Evolutionary conservation across 2,888 invertebrate genomes (phyloP).

Genomic region (Saturnia pavonia): DNA sequence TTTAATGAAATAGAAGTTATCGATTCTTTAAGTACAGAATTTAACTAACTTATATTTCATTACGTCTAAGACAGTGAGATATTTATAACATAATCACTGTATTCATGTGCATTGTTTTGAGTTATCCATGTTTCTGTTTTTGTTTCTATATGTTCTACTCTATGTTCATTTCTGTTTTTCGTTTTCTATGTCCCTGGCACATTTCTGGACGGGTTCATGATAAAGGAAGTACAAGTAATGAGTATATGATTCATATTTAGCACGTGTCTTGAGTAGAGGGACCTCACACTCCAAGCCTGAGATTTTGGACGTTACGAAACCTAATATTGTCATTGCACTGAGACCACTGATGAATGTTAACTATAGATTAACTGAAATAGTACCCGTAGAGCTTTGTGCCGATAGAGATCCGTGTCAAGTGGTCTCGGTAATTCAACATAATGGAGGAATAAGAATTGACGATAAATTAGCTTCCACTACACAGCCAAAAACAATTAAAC

Average conservation of each 20-base stretch:
- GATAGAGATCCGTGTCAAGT: conserved; percentile 29
- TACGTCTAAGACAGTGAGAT: background rate
- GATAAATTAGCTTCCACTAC: conserved; percentile 53
- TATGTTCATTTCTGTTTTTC: conserved; percentile 64
- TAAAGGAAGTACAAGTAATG: conserved; percentile 81
- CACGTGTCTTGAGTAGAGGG: conserved; percentile 79
- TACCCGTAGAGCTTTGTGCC: conserved; percentile 51
- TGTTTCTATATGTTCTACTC: conserved; percentile 50
- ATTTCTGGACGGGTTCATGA: conserved; percentile 60
- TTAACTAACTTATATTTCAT: background rate
- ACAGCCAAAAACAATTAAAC: conserved; percentile 54
- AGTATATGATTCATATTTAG: conserved; percentile 75
- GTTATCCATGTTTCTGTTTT: conserved; percentile 28
- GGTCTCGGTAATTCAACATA: conserved; percentile 19
- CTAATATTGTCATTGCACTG: conserved; percentile 61
- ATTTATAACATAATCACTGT: conserved; percentile 12
- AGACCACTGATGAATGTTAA: conserved; percentile 48
- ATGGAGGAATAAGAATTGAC: conserved; percentile 34
- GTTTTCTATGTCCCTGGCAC: conserved; percentile 66
- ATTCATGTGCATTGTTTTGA: conserved; percentile 15
- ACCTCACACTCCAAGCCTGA: conserved; percentile 69
- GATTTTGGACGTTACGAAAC: conserved; percentile 42
- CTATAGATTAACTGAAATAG: conserved; percentile 56
- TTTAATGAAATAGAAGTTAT: background rate
- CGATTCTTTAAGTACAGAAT: background rate